phyloP scores from a whole-genome alignment of 2,888 invertebrate species.

The Carabus problematicus region DNA sequence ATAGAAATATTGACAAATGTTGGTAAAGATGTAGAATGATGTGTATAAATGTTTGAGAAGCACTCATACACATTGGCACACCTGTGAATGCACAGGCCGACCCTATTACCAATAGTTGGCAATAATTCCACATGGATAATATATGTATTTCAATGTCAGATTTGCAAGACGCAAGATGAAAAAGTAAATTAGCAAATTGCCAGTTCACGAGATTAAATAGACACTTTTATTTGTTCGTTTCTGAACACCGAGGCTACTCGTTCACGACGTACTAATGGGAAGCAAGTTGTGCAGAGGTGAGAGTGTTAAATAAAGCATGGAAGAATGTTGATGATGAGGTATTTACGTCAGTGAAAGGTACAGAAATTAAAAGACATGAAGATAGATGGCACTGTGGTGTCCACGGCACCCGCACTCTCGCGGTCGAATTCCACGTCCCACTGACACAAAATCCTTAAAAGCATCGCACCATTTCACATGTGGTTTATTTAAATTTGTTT shows the following conservation, averaged over 20 bases:
- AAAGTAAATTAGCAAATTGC: constrained; percentile 18
- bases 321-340: constrained; percentile 34
- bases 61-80: constrained; percentile 6
- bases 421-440: no score
- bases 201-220: constrained; percentile 5
- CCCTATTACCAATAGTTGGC: constrained; percentile 22
- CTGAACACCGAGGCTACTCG: background rate
- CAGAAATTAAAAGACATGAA: constrained; percentile 27
- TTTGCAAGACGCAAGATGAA: background rate
- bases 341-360: constrained; percentile 25
- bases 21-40: no score
- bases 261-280: background rate
- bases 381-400: constrained; percentile 14
- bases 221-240: background rate
- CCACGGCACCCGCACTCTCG: no score
- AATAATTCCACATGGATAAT: constrained; percentile 21
- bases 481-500: no score
- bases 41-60: no score
- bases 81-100: constrained; percentile 29
- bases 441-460: no score
- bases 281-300: constrained; percentile 12
- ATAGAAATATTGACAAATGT: no score
- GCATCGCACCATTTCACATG: no score
- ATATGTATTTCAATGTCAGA: constrained; percentile 19
- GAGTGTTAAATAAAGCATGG: constrained; percentile 29